Evolutionary conservation across 1,140 invertebrate genomes (phyloP).

Genomic region (Heliothis virescens): DNA sequence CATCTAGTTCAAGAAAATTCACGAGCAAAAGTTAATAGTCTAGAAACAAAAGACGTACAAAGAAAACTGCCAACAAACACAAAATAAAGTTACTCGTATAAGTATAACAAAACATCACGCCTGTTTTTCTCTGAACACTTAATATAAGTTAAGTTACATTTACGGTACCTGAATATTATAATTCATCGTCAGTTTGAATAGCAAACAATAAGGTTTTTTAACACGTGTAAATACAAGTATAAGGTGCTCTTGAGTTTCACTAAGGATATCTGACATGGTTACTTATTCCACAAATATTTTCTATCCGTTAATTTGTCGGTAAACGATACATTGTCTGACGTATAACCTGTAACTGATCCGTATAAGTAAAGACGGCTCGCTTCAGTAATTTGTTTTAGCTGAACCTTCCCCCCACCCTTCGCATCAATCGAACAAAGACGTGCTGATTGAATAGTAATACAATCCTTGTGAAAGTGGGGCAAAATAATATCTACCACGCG

Average conservation of each 20-base stretch:
- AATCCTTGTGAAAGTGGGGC: slow-evolving; percentile 63
- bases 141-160: neutral
- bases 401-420: slow-evolving; percentile 53
- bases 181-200: too few species aligned
- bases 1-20: neutral
- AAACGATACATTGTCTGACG: slow-evolving; percentile 64
- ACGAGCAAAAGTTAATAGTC: slow-evolving; percentile 23
- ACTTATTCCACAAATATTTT: slow-evolving; percentile 59
- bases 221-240: too few species aligned
- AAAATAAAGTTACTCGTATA: slow-evolving; percentile 10
- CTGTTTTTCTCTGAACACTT: neutral
- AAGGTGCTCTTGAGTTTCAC: too few species aligned
- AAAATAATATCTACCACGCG: slow-evolving; percentile 14
- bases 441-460: slow-evolving; percentile 75
- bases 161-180: too few species aligned
- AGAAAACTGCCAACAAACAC: neutral
- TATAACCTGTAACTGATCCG: slow-evolving; percentile 59
- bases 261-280: neutral
- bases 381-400: slow-evolving; percentile 62
- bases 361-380: slow-evolving; percentile 60
- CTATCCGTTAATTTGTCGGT: slow-evolving; percentile 63
- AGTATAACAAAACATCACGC: neutral
- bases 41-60: slow-evolving; percentile 7
- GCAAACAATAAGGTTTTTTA: too few species aligned
- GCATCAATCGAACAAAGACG: slow-evolving; percentile 72